Conservation (phyloP, 1,140 invertebrate species). For the Anthonomus grandis region DNA sequence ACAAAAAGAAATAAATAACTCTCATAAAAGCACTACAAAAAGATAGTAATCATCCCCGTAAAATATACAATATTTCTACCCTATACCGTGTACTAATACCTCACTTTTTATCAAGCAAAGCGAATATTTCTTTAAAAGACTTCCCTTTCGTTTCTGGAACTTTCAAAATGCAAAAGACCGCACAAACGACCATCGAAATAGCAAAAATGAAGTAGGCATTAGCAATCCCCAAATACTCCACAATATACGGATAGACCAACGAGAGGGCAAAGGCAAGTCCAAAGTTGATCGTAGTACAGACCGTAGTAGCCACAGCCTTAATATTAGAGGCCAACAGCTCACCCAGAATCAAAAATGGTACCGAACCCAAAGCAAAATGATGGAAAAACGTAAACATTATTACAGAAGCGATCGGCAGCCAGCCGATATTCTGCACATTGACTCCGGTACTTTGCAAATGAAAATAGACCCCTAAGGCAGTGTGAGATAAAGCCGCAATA, state of each 20-base stretch:
- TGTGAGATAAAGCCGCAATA: conserved; percentile 52
- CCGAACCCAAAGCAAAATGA: conserved; percentile 66
- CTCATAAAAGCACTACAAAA: too few species aligned
- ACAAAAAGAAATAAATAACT: too few species aligned
- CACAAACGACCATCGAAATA: conserved; percentile 56
- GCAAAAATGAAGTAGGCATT: conserved; percentile 76
- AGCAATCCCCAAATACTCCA: conserved; percentile 58
- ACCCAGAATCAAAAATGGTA: conserved; percentile 79
- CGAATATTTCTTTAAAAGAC: conserved; percentile 30
- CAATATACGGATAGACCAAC: conserved; percentile 63
- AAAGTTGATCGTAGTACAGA: conserved; percentile 75
- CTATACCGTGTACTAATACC: too few species aligned
- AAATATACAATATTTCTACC: too few species aligned
- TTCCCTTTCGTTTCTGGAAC: conserved; percentile 46
- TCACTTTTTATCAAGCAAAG: too few species aligned
- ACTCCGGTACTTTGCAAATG: conserved; percentile 11
- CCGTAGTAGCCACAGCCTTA: conserved; percentile 65
- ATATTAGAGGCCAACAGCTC: conserved; percentile 76
- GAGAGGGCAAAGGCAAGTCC: conserved; percentile 72
- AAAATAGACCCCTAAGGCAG: conserved; percentile 25
- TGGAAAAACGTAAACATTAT: conserved; percentile 33
- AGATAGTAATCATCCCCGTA: too few species aligned
- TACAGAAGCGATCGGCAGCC: conserved; percentile 34
- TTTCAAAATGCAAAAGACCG: conserved; percentile 53
- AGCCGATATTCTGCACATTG: conserved; percentile 25